Evolutionary conservation across 2,113 vertebrate genomes (phyloP).

Genomic region (Otolemur garnettii): DNA sequence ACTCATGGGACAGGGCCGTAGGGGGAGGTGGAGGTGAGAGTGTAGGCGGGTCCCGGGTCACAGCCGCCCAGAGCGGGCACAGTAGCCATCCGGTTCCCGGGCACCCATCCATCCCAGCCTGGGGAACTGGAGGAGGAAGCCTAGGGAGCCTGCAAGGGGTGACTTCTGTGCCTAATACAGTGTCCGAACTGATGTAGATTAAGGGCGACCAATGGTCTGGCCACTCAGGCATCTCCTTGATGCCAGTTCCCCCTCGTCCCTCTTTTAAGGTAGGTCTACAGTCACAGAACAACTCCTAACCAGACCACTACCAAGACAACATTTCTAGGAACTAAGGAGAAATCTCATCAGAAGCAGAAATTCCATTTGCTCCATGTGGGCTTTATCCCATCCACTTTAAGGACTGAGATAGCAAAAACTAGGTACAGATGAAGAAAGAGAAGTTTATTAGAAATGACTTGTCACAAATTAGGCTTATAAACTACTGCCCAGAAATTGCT

Average conservation of each 20-base stretch:
- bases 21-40: background rate
- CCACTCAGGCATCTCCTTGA: background rate
- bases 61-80: background rate
- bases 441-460: constrained; percentile 26
- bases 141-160: background rate
- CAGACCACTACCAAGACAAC: background rate
- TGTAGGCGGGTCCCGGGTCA: background rate
- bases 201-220: background rate
- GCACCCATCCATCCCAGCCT: background rate
- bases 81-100: background rate
- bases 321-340: background rate
- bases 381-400: background rate
- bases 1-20: rapidly evolving
- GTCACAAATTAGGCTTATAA: constrained; percentile 15
- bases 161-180: background rate
- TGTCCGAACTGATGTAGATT: background rate
- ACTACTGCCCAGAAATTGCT: constrained; percentile 1
- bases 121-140: background rate
- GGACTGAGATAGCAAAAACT: background rate
- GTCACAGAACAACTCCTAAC: background rate
- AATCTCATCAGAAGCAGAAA: background rate
- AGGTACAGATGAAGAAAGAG: background rate
- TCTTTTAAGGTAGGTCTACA: background rate
- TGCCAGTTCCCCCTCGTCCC: background rate
- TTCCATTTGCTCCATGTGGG: background rate